phyloP scores from a whole-genome alignment of 2,888 invertebrate genomes.

The Trissolcus brochymenae region DNA sequence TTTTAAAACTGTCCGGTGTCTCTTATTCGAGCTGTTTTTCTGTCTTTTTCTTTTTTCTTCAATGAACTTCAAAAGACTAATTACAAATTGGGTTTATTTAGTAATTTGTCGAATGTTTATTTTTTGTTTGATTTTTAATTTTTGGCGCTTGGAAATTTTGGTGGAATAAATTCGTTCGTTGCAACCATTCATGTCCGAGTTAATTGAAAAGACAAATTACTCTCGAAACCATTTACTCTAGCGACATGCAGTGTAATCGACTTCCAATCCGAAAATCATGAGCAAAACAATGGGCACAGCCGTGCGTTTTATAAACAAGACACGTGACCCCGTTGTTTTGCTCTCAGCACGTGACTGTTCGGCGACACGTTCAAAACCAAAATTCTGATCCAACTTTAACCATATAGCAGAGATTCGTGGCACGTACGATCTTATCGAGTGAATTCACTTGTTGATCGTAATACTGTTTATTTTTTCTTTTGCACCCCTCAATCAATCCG shows the following conservation, averaged over 20 bases:
- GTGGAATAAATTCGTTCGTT: not conserved
- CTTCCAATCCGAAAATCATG: constrained; percentile 26
- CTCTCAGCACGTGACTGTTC: constrained; percentile 32
- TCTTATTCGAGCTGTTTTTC: too few relatives aligned
- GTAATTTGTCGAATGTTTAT: too few relatives aligned
- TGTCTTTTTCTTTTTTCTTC: too few relatives aligned
- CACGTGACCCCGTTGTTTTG: constrained; percentile 36
- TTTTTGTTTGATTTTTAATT: too few relatives aligned
- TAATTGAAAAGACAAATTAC: too few relatives aligned
- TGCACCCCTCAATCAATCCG: too few relatives aligned
- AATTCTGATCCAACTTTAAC: constrained; percentile 26
- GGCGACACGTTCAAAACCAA: constrained; percentile 35
- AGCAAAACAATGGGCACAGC: constrained; percentile 44
- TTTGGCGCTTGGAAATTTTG: too few relatives aligned
- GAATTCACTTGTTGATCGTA: not conserved
- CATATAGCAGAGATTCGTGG: constrained; percentile 1
- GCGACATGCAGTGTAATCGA: constrained; percentile 39
- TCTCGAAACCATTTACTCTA: constrained; percentile 6
- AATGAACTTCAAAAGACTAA: too few relatives aligned
- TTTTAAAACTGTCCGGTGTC: too few relatives aligned
- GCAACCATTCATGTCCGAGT: not conserved
- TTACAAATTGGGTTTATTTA: too few relatives aligned
- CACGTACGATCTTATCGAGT: not conserved
- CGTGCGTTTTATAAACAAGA: constrained; percentile 35
- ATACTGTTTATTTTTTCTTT: too few relatives aligned